phyloP scores from a whole-genome alignment of 1,140 invertebrate species.

The Drosophila littoralis region DNA sequence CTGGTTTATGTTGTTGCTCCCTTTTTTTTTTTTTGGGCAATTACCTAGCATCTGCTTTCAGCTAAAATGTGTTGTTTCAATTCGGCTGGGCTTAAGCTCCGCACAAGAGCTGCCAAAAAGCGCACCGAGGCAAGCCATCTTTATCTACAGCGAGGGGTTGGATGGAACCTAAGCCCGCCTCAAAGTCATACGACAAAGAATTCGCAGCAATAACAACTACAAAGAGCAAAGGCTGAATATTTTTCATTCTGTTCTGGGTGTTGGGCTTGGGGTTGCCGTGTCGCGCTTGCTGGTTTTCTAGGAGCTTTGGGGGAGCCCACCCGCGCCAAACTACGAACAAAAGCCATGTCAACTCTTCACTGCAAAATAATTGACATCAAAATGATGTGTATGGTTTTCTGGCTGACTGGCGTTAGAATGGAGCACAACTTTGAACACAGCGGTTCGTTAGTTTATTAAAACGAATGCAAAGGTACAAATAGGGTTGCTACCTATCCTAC shows the following conservation, averaged over 20 bases:
- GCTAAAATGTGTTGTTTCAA: slow-evolving; percentile 25
- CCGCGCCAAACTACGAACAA: slow-evolving; percentile 14
- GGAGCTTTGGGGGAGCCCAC: neutral
- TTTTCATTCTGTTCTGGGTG: neutral
- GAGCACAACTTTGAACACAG: slow-evolving; percentile 12
- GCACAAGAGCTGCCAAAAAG: neutral
- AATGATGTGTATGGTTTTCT: slow-evolving; percentile 44
- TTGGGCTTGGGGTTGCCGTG: neutral
- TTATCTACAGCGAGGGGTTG: neutral
- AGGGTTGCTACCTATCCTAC: neutral
- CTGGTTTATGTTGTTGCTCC: neutral
- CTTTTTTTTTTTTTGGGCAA: slow-evolving; percentile 18
- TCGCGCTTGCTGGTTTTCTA: neutral
- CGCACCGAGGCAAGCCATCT: slow-evolving; percentile 23
- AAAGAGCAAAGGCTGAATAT: slow-evolving; percentile 2
- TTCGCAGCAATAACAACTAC: neutral
- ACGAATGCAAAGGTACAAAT: neutral
- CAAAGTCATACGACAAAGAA: slow-evolving; percentile 33
- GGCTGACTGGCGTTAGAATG: slow-evolving; percentile 28
- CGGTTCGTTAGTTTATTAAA: slow-evolving; percentile 39
- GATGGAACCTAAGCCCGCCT: slow-evolving; percentile 11
- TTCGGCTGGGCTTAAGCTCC: slow-evolving; percentile 9
- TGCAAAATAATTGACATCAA: slow-evolving; percentile 65
- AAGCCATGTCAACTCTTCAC: slow-evolving; percentile 45
- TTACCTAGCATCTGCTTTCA: slow-evolving; percentile 8